Evolutionary conservation across 2,113 vertebrate species (phyloP), one percentile per base, ranked within the genome.

Genomic region (Paradoxurus hermaphroditus): DNA sequence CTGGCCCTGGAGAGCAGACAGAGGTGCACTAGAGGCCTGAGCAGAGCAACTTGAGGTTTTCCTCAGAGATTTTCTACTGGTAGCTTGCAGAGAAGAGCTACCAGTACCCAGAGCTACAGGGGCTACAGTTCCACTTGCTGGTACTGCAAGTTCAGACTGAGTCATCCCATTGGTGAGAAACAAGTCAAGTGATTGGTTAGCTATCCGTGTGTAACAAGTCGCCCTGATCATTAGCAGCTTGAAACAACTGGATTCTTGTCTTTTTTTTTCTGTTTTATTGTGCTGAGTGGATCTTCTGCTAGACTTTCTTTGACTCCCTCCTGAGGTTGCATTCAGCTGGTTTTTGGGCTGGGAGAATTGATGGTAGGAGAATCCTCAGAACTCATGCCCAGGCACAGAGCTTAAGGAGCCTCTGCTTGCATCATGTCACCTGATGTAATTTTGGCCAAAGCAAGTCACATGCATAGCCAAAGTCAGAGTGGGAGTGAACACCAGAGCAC

Each of bases 171-270:
- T 13, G 2, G 1, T 2, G 63, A 75, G 34, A 44, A 59, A 41
- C 16, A 72, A 90, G 46, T 21, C 5, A 18, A 11, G 21, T 68
- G 78, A 6, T n/a, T 56, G 11, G n/a, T 27, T 23, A 72, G 19
- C 7, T 39, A 29, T 21, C 11, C 6, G 14, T 51, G 2, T 34
- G 7, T 12, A 79, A 70, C 25, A 63, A 49, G 68, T 70, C 16
- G 34, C 1, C 1, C 27, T 16, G 14, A 27, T 41, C 6, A 11
- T 41, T 44, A 23, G n/a, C 36, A 44, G 25, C 21, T 85, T 70
- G 12, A 49, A 16, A 53, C 2, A 5, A 44, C 2, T 41, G n/a
- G 11, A 11, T 3, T 51, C 6, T 46, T 1, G 1, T 44, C 44
- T 67, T 91, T 56, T 39, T 41, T 70, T 41, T 70, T 59, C 29